These are phyloP conservation scores for Hirtodrosophila histrioides DNA, from an alignment of 2,888 invertebrate species.

Conservation along the genomic window DNA sequence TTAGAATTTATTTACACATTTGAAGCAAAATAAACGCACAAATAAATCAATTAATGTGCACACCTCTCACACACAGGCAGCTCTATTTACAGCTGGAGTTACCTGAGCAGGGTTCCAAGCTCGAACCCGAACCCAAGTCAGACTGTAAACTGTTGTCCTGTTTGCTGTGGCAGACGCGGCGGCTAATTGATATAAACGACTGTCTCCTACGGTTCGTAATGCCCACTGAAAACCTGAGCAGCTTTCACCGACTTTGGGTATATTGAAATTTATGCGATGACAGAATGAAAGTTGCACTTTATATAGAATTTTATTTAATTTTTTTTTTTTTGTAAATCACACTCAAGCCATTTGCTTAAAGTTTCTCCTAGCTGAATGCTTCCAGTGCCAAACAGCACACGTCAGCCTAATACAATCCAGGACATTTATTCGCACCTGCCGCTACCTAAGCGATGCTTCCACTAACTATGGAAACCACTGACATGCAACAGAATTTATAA, in stretches of 20 bases:
- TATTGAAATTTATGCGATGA: conserved; percentile 68
- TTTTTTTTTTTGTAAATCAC: background rate
- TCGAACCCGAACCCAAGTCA: background rate
- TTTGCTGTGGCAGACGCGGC: conserved; percentile 50
- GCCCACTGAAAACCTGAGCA: conserved; percentile 33
- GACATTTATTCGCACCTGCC: conserved; percentile 68
- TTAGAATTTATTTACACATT: conserved; percentile 41
- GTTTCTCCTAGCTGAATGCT: conserved; percentile 23
- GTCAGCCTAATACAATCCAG: conserved; percentile 59
- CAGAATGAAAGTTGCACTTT: conserved; percentile 51
- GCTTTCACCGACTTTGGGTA: conserved; percentile 60
- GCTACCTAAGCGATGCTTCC: conserved; percentile 11
- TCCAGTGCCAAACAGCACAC: conserved; percentile 1
- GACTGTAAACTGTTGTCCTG: conserved; percentile 47
- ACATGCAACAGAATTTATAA: conserved; percentile 77
- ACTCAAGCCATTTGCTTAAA: conserved; percentile 15
- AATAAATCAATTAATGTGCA: conserved; percentile 57
- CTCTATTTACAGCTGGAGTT: conserved; percentile 20
- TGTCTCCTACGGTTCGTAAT: conserved; percentile 64
- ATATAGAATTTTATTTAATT: conserved; percentile 13
- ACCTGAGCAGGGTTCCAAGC: conserved; percentile 29
- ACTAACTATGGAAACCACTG: conserved; percentile 43
- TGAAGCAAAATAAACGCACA: conserved; percentile 31
- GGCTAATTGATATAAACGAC: conserved; percentile 78
- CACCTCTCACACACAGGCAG: conserved; percentile 16